Base-by-base conservation (phyloP, 2,797 vertebrate species). In the Gallinago nigripennis region DNA sequence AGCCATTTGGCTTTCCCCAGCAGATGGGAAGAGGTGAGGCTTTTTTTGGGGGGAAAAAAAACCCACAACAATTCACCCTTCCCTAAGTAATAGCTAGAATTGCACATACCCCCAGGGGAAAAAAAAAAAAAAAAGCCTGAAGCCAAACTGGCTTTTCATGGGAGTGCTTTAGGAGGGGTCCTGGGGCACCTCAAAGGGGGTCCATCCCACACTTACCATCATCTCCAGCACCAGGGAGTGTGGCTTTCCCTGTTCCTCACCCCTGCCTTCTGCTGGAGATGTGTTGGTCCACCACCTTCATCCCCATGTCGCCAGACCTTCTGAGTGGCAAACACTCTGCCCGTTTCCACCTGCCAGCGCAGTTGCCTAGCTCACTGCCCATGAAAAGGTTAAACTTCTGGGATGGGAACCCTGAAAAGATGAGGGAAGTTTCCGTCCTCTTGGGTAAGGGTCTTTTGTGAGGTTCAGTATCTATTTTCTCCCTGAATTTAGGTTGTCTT, bases 11-110 rank as follows among this genome's bases (percentile, higher is more conserved):
- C 19, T 95, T 60, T 92, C 45, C 17, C 41, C 53, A 77, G 60
- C 70, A 85, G 73, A 88, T 60, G 68, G 56, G 66, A 94, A 88
- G 77, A 86, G 78, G 66, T 90, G 70, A 86, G 73, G 4, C 1
- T 65, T 65, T 60, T 60, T 46, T 10, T 3, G 9, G 13, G 24
- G 15, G 8, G 17, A 15, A 41, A 41, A 21, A 5, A 19, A 10
- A 7, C 3, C 39, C 41, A 43, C 23, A 24, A 48, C 5, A 60
- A 39, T 25, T 37, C 19, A 28, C 19, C 8, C 8, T 63, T 82
- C n/a, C 51, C 43, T 27, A 82, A 66, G 60, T 39, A 72, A 50
- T 8, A 69, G 17, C 21, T 53, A 8, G 14, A 10, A 51, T 70
- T 91, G 88, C 31, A 50, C 4, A 7, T 21, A 18, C 28, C 17